These are phyloP conservation scores for Butorides virescens DNA, from an alignment of 2,113 vertebrate species.

Conservation along the genomic window DNA sequence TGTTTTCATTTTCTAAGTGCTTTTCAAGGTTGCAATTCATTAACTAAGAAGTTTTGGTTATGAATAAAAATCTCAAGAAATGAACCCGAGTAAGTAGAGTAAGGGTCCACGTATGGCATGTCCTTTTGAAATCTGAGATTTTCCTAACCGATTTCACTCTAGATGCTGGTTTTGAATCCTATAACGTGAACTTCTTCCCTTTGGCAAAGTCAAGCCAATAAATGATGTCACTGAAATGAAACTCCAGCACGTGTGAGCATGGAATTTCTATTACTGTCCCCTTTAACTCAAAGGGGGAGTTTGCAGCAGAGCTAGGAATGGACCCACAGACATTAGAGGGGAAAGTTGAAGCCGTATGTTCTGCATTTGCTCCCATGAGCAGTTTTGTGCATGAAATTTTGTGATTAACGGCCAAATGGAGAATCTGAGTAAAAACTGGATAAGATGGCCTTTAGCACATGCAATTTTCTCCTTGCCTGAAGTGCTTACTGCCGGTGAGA, in stretches of 20 bases:
- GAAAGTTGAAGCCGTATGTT: not conserved
- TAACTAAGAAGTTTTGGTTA: not conserved
- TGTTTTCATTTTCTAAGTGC: conserved; percentile 25
- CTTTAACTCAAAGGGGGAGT: not conserved
- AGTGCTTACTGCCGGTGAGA: not conserved
- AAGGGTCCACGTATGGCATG: not conserved
- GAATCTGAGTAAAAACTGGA: not conserved
- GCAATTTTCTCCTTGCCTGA: not conserved
- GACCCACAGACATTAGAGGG: not conserved
- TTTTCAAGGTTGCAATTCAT: conserved; percentile 30
- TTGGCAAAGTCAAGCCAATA: not conserved
- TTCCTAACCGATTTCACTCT: not conserved
- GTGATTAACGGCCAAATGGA: not conserved
- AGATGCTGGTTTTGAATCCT: not conserved
- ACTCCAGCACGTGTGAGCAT: not conserved
- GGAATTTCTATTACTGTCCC: conserved; percentile 6
- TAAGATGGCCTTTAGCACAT: not conserved
- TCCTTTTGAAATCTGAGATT: not conserved
- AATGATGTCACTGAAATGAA: conserved; percentile 48
- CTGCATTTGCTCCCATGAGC: not conserved
- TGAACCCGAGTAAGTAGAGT: not conserved
- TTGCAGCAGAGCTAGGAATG: not conserved
- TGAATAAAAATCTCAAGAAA: not conserved
- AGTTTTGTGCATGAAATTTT: not conserved
- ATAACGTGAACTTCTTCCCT: not conserved